Evolutionary conservation across 2,888 invertebrate species (phyloP).

Genomic region (Orthonychiurus folsomi): DNA sequence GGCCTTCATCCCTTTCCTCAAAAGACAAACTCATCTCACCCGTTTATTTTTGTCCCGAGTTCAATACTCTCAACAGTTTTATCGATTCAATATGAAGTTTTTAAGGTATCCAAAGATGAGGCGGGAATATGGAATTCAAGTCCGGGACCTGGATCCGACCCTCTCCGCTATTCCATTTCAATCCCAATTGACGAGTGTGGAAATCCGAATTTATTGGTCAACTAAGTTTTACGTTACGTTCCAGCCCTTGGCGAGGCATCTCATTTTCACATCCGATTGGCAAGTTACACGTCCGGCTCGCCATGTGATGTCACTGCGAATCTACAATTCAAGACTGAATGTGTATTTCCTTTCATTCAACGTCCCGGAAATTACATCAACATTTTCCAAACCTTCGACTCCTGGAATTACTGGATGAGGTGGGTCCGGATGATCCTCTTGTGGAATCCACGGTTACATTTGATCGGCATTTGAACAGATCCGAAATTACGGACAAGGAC

Average conservation of each 20-base stretch:
- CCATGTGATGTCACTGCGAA: background rate
- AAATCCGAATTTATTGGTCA: background rate
- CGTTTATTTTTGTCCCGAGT: background rate
- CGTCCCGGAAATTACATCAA: background rate
- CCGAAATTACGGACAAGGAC: background rate
- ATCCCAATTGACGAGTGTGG: background rate
- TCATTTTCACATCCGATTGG: background rate
- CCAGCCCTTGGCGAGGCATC: background rate
- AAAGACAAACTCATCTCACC: background rate
- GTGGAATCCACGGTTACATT: background rate
- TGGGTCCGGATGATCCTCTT: background rate
- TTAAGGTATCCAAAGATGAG: background rate
- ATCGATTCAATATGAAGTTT: background rate
- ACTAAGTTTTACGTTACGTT: background rate
- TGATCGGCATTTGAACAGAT: background rate
- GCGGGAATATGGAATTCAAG: background rate
- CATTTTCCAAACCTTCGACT: background rate
- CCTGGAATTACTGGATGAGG: background rate
- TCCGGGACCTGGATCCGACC: background rate
- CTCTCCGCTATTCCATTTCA: background rate
- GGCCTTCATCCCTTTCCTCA: background rate
- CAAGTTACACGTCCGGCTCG: no score
- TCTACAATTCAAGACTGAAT: background rate
- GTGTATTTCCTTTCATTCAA: background rate
- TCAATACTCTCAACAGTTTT: background rate